These are phyloP conservation scores for Ramazzottius varieornatus DNA, from an alignment of 2,888 invertebrate genomes.

Conservation along the genomic window DNA sequence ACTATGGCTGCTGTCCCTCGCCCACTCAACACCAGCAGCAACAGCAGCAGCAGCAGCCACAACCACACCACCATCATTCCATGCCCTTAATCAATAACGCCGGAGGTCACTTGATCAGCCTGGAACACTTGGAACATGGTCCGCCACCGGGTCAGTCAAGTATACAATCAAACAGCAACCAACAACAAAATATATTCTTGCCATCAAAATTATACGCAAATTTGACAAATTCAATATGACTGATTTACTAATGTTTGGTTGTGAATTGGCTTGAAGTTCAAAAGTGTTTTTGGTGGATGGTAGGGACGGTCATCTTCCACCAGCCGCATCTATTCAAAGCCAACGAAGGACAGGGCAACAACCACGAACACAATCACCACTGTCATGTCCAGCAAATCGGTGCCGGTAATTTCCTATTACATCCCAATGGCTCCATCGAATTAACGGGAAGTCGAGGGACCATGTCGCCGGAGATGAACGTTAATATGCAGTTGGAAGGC, in stretches of 20 bases:
- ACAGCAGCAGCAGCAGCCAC: constrained; percentile 2
- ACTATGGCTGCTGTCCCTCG: background rate
- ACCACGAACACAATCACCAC: background rate
- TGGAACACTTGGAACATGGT: too few species aligned
- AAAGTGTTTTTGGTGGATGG: too few species aligned
- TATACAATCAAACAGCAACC: too few species aligned
- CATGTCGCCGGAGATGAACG: background rate
- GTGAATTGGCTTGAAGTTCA: too few species aligned
- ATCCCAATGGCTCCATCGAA: constrained; percentile 1
- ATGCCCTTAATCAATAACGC: too few species aligned
- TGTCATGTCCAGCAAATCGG: constrained; percentile 2
- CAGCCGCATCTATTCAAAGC: background rate
- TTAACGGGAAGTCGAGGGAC: background rate
- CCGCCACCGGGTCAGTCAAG: too few species aligned
- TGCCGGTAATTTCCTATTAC: background rate
- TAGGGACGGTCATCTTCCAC: background rate
- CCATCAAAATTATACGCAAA: too few species aligned
- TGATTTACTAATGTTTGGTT: too few species aligned
- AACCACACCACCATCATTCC: too few species aligned
- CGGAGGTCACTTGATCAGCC: too few species aligned
- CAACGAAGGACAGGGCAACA: background rate
- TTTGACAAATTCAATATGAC: too few species aligned
- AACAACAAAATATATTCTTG: too few species aligned
- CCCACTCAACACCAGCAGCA: background rate
- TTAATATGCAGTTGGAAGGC: background rate